Percentiles rank a stretch among this genome's conserved stretches.
Evolutionary conservation across 2,888 invertebrate species (phyloP).

Genomic region (Nomada fucata): DNA sequence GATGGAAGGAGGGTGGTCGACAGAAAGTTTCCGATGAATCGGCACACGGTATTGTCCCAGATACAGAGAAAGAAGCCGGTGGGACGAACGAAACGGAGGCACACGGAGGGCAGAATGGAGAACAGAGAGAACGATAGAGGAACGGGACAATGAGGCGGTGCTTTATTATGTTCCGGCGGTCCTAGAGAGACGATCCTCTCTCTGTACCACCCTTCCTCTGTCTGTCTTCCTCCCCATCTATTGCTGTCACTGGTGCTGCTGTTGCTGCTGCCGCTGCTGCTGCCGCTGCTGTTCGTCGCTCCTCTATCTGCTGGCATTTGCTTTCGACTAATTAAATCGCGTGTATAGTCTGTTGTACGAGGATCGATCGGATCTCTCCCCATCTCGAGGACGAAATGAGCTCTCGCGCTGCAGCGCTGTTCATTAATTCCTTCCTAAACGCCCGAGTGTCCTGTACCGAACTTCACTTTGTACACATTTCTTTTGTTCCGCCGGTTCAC

Average conservation of each 20-base stretch:
- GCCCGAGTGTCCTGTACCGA: constrained; percentile 29
- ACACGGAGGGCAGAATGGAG: constrained; percentile 6
- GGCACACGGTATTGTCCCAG: constrained; percentile 63
- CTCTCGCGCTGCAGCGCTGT: constrained; percentile 46
- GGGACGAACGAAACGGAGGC: constrained; percentile 40
- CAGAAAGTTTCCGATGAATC: constrained; percentile 63
- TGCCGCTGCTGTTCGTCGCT: not conserved
- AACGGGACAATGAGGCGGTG: constrained; percentile 64
- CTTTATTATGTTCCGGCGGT: constrained; percentile 65
- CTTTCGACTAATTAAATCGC: constrained; percentile 63
- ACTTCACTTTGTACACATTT: not conserved
- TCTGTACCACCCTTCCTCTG: constrained; percentile 1
- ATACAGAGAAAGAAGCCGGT: constrained; percentile 40
- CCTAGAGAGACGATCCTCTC: constrained; percentile 43
- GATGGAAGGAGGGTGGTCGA: not conserved
- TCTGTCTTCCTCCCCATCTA: constrained; percentile 1
- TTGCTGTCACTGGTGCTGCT: not conserved
- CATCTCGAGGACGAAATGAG: constrained; percentile 55
- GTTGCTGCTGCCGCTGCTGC: not conserved
- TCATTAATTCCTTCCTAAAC: constrained; percentile 53
- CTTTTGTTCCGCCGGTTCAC: not conserved
- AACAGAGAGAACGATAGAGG: constrained; percentile 30
- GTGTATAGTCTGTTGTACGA: constrained; percentile 44
- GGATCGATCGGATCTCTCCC: constrained; percentile 60
- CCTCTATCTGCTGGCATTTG: constrained; percentile 51